Base-by-base conservation (phyloP, 2,888 invertebrate species). In the Chrysina gloriosa region DNA sequence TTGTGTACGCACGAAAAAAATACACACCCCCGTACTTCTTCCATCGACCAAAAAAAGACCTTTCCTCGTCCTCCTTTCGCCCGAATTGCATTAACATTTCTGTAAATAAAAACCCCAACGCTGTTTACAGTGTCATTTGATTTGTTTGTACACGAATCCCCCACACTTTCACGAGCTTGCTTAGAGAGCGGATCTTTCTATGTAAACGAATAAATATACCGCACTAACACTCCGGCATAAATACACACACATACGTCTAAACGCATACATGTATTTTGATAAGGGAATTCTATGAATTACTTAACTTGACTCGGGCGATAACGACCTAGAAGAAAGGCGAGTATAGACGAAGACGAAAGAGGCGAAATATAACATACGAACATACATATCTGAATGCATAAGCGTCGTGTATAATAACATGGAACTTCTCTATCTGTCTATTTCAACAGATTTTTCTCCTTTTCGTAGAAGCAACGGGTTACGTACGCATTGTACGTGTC, bases 181-280 rank as follows among this genome's bases (percentile, higher is more conserved):
- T n/a, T n/a, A 34, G 36, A 36, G 36, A 36, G n/a, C n/a, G 34
- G 34, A 36, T 9, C 36, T 36, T n/a, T 36, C 36, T 36, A 36
- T 36, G 36, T 36, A 36, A 36, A 36, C 36, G 36, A 36, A 36
- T 11, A 14, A 29, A 29, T 7, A 29, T 7, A 29, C 29, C 29
- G 29, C 7, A 3, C 29, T 29, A 3, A 5, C 7, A 29, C 7
- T 34, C n/a, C 3, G 9, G 7, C 14, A 36, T 36, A n/a, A n/a
- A 36, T 36, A 36, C 14, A 9, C 5, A 36, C 2, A 36, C 9
- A 56, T 23, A 56, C 56, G 23, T 56, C 56, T 21, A 36, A 56
- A 56, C 11, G 56, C 56, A 36, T 56, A 36, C 56, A 56, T 56
- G 36, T 56, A 56, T 56, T 56, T 56, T 56, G 56, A 56, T 56